Conservation (phyloP, 1,140 invertebrate genomes). For the Pomphorhynchus laevis region DNA sequence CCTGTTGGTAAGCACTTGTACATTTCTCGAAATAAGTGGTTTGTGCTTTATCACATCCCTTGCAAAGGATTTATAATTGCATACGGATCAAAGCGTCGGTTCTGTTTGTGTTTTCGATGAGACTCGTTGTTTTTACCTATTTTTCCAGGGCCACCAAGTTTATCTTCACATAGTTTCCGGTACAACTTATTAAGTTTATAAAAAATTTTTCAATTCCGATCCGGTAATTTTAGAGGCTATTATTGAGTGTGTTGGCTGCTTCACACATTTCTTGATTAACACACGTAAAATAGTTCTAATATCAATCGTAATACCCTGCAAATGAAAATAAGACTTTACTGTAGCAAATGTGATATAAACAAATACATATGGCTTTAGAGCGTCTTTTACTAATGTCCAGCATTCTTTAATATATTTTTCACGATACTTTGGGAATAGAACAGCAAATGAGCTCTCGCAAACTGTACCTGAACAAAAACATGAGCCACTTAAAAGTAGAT, state of each 20-base stretch:
- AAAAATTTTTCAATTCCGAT: no score
- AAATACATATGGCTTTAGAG: slow-evolving; percentile 24
- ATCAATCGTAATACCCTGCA: slow-evolving; percentile 43
- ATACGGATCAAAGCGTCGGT: slow-evolving; percentile 97
- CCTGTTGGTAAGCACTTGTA: slow-evolving; percentile 87
- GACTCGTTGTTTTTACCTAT: slow-evolving; percentile 61
- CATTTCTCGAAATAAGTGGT: slow-evolving; percentile 66
- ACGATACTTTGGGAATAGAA: slow-evolving; percentile 51
- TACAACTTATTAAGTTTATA: no score
- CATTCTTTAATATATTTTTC: slow-evolving; percentile 78
- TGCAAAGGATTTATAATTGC: slow-evolving; percentile 79
- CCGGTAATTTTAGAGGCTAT: no score
- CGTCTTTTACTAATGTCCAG: slow-evolving; percentile 66
- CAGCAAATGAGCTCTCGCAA: slow-evolving; percentile 39
- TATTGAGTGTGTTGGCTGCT: no score
- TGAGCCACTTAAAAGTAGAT: no score
- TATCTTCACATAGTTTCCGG: no score
- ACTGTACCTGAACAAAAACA: no score
- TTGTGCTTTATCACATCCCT: slow-evolving; percentile 72
- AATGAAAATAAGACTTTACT: neutral
- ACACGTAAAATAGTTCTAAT: slow-evolving; percentile 65
- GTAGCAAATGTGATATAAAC: neutral
- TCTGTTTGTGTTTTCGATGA: no score
- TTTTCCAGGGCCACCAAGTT: no score
- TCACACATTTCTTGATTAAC: no score